Conservation (phyloP, 2,797 vertebrate species). For the Rhinogobio ventralis region DNA sequence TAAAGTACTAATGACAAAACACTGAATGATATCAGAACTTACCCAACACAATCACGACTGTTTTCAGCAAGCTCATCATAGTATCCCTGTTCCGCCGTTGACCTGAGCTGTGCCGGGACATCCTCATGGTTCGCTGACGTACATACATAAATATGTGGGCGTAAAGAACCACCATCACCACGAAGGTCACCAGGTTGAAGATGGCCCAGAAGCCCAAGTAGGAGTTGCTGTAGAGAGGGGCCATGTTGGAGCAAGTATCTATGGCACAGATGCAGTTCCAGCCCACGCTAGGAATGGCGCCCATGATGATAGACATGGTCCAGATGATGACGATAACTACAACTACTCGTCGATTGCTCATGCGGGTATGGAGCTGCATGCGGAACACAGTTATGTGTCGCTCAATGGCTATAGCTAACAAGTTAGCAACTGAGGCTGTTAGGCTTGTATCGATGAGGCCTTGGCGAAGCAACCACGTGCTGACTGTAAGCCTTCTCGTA, state of each 20-base stretch:
- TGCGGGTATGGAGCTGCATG: conserved; percentile 98
- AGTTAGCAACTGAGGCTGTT: conserved; percentile 95
- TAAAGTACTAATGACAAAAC: neutral
- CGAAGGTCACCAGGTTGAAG: conserved; percentile 97
- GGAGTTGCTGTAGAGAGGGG: conserved; percentile 97
- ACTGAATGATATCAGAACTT: conserved; percentile 17
- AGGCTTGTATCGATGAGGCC: conserved; percentile 98
- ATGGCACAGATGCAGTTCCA: conserved; percentile 99
- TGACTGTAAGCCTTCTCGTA: conserved; percentile 92
- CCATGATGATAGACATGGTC: conserved; percentile 98
- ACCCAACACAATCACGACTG: conserved; percentile 97
- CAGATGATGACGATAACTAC: conserved; percentile 98
- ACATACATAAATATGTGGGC: conserved; percentile 99
- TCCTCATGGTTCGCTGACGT: conserved; percentile 98
- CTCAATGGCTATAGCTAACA: conserved; percentile 96
- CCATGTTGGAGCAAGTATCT: conserved; percentile 94
- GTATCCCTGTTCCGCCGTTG: conserved; percentile 95
- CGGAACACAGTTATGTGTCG: conserved; percentile 98
- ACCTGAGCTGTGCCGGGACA: conserved; percentile 97
- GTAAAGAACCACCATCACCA: conserved; percentile 98
- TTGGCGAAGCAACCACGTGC: conserved; percentile 96
- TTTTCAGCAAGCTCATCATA: conserved; percentile 99
- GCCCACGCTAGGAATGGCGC: conserved; percentile 95
- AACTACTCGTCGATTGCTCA: conserved; percentile 97
- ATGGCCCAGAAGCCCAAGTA: conserved; percentile 98